Evolutionary conservation across 2,113 vertebrate species (phyloP), one percentile per base, ranked within the genome.

Genomic region (Trochalopteron elliotii): DNA sequence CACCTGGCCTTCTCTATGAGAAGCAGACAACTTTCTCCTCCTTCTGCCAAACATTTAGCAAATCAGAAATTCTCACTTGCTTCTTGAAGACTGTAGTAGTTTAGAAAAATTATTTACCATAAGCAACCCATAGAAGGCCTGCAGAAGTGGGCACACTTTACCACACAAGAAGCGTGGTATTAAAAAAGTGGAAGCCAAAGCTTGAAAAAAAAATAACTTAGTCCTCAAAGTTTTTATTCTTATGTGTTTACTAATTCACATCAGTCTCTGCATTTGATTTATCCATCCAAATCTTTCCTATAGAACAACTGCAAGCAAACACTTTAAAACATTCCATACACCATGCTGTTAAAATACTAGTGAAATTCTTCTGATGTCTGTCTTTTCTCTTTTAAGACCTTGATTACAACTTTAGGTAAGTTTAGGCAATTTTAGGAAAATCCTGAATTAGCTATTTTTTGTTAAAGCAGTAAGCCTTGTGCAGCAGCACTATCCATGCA

Each of bases 271-370:
- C 22, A 71, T 45, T 87, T 2, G 0, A 78, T 12, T 56, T 60
- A 40, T 9, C 39, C 57, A 15, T 18, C 39, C 37, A 44, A 21
- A 57, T 49, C 30, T 45, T 59, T 60, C 64, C 49, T 45, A 15
- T 0, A 5, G 17, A 86, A 53, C 4, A n/a, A 67, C 0, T 72
- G 12, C 1, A 3, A 85, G 21, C 6, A n/a, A 15, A 24, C 2
- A 20, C 20, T 84, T 83, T 14, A 22, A 75, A 94, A 70, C 5
- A 39, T 15, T 42, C 47, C 30, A 11, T 31, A 60, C 3, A 20
- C 2, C 25, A 23, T 17, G 10, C 20, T 37, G 37, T 50, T 81
- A 75, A 40, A 90, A 74, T 18, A 21, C 40, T 31, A 78, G 37
- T 74, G 50, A 75, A 21, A 15, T 11, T 5, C 23, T 68, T 39